Percentiles rank a stretch among this genome's conserved stretches.
Conservation (phyloP, 2,888 invertebrate species). For the Nomada fucata region DNA sequence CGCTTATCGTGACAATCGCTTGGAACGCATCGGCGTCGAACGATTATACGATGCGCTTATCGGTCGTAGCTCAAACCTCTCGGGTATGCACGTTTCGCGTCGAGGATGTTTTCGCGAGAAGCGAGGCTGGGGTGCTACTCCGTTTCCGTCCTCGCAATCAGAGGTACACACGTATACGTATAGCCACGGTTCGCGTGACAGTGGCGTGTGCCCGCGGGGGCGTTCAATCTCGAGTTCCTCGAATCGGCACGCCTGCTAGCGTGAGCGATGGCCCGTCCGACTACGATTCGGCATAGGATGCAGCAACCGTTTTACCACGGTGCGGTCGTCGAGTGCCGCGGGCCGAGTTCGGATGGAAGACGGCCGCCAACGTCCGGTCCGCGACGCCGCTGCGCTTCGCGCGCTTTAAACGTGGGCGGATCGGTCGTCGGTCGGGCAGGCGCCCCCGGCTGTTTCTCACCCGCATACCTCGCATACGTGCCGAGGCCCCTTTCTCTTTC, state of each 20-base stretch:
- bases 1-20: background rate
- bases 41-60: no score
- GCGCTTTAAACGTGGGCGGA: constrained; percentile 81
- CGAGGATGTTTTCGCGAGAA: no score
- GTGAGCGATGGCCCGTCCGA: constrained; percentile 50
- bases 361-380: constrained; percentile 8
- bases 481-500: constrained; percentile 62
- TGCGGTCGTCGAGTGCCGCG: constrained; percentile 36
- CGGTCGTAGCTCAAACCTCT: no score
- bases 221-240: constrained; percentile 68
- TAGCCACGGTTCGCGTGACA: constrained; percentile 76
- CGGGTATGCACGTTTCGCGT: no score
- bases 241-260: constrained; percentile 40
- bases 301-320: constrained; percentile 52
- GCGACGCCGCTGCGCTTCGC: constrained; percentile 53
- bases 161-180: background rate
- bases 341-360: constrained; percentile 24
- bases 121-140: no score
- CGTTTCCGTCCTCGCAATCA: background rate
- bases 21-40: no score
- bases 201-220: constrained; percentile 83
- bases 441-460: constrained; percentile 81
- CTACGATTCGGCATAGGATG: constrained; percentile 12
- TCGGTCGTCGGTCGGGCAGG: constrained; percentile 63
- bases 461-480: constrained; percentile 78